Evolutionary conservation across 2,888 invertebrate genomes (phyloP).

Genomic region (Dasypogon diadema): DNA sequence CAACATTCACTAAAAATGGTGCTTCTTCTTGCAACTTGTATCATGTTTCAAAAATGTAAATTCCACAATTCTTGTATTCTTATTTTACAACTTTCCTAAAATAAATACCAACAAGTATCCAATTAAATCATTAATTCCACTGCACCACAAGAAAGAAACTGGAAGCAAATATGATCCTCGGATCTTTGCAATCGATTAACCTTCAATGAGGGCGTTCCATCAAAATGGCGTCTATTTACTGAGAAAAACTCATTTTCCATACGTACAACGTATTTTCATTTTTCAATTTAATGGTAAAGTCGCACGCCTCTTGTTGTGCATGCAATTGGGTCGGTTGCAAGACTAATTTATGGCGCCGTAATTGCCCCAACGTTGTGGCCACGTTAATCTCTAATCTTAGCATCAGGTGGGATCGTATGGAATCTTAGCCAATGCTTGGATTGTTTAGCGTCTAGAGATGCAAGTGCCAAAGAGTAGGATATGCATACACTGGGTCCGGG

Average conservation of each 20-base stretch:
- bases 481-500: neutral
- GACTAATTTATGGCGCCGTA: conserved; percentile 42
- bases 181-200: conserved; percentile 41
- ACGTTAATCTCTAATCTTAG: neutral
- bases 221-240: conserved; percentile 48
- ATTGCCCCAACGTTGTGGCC: conserved; percentile 26
- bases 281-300: conserved; percentile 48
- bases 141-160: no score
- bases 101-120: no score
- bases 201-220: conserved; percentile 45
- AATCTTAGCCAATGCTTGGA: conserved; percentile 4
- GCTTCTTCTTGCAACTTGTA: no score
- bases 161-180: no score
- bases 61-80: no score
- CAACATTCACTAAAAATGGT: no score
- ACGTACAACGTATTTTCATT: conserved; percentile 27
- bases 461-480: no score
- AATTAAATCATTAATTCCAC: no score
- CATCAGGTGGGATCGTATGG: conserved; percentile 30
- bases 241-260: conserved; percentile 36
- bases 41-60: no score
- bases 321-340: conserved; percentile 44
- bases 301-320: conserved; percentile 48
- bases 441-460: neutral
- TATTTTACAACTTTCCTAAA: no score